phyloP scores from a whole-genome alignment of 2,797 vertebrate species.

The Pseudocheirus occidentalis region DNA sequence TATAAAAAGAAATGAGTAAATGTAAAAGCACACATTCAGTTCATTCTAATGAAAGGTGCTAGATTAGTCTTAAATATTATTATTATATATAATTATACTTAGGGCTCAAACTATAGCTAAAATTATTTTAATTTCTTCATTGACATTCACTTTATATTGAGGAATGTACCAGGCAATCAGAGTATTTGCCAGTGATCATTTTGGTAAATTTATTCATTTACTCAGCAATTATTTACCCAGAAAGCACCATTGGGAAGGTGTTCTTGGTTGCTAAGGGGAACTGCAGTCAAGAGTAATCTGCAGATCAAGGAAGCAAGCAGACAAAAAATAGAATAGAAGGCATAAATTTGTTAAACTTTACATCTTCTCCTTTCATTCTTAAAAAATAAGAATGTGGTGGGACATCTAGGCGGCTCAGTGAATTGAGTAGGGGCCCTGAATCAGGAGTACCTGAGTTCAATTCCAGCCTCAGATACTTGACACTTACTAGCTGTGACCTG shows the following conservation, averaged over 20 bases:
- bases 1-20: background rate
- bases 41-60: fast-evolving
- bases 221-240: background rate
- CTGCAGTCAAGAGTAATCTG: no score
- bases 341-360: no score
- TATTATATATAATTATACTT: background rate
- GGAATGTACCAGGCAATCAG: background rate
- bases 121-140: fast-evolving
- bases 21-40: background rate
- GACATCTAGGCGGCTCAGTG: no score
- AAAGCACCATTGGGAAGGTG: background rate
- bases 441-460: no score
- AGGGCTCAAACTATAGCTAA: background rate
- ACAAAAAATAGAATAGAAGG: no score
- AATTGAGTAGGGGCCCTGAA: no score
- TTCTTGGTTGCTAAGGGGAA: background rate
- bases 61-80: background rate
- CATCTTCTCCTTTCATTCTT: no score
- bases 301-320: no score
- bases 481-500: no score
- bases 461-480: no score
- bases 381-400: no score
- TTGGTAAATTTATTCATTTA: background rate
- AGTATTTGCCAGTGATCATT: background rate
- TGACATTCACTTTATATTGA: fast-evolving